A percentile compares a stretch with the other conserved stretches of the same genome.
Conservation (phyloP, 2,888 invertebrate species). For the Trileptium ribeirensis region DNA sequence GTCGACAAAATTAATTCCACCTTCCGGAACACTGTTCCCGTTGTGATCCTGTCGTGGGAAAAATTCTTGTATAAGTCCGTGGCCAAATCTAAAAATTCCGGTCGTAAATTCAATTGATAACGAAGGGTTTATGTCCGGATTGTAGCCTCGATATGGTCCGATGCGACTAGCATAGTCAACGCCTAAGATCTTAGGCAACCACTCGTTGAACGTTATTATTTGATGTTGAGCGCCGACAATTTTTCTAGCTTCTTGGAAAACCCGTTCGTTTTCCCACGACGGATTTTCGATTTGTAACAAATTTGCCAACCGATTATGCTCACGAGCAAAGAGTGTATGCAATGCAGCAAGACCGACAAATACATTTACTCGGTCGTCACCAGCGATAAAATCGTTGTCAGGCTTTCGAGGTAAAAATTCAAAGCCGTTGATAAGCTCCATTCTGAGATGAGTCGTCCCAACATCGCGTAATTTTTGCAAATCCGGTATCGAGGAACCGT, state of each 20-base stretch:
- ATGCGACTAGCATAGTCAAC: slow-evolving; percentile 63
- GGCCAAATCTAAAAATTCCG: slow-evolving; percentile 86
- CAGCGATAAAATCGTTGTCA: slow-evolving; percentile 43
- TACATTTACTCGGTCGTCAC: slow-evolving; percentile 35
- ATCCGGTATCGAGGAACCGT: slow-evolving; percentile 19
- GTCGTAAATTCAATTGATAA: slow-evolving; percentile 94
- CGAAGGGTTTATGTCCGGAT: slow-evolving; percentile 71
- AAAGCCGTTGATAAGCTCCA: neutral
- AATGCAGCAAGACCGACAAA: slow-evolving; percentile 55
- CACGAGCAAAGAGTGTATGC: slow-evolving; percentile 67
- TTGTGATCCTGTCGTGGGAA: slow-evolving; percentile 64
- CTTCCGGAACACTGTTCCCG: slow-evolving; percentile 73
- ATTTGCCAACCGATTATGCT: slow-evolving; percentile 80
- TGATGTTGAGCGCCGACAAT: slow-evolving; percentile 71
- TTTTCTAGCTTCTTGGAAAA: slow-evolving; percentile 61
- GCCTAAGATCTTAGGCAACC: slow-evolving; percentile 83
- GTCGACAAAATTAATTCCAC: slow-evolving; percentile 77
- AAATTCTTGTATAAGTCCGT: slow-evolving; percentile 82
- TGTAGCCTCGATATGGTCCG: slow-evolving; percentile 73
- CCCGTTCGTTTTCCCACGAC: slow-evolving; percentile 80
- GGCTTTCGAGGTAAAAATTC: slow-evolving; percentile 13
- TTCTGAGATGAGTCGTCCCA: neutral
- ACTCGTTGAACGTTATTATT: slow-evolving; percentile 80
- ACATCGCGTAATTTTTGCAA: slow-evolving; percentile 4
- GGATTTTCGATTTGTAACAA: slow-evolving; percentile 70